Evolutionary conservation across 1,140 invertebrate species (phyloP), one percentile per base, ranked within the genome.

Genomic region (Drosophila cardini): DNA sequence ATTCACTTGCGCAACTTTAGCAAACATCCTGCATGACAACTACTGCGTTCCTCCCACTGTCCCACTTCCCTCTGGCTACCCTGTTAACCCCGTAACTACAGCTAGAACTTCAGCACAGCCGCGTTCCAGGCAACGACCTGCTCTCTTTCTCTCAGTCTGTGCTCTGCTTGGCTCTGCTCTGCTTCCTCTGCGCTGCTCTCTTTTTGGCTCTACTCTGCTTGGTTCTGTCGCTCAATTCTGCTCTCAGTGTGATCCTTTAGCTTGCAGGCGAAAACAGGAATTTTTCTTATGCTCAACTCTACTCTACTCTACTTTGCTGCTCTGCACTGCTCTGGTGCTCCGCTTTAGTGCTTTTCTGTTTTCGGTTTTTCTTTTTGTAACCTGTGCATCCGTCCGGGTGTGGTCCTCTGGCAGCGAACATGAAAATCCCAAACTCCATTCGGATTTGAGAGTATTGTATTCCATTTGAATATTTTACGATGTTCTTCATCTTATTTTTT

Each of bases 221-320:
- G 4, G 21, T 26, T 2, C 21, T 26, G 30, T 21, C n/a, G 13
- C 26, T 64, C 11, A 30, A 26, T 5, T 26, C 13, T 63, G 48
- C 71, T 69, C 72, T 74, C 56, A 15, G 43, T 63, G 40, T 72
- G 73, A 76, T 76, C 73, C 73, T 76, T 76, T 76, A 26, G 42
- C 52, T 11, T 58, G 52, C 73, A 76, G 34, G 55, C 45, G 16
- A 57, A 72, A 76, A 76, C 73, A 65, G 73, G 73, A 76, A 76
- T 64, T 64, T 76, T 72, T 72, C 60, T 55, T 70, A 57, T 55
- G 15, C 52, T 52, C 56, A 46, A 45, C 70, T 53, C 36, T 26
- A 45, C 64, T 56, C 32, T 21, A 10, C 42, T 30, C 26, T 53
- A 38, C 34, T 38, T 34, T 38, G 32, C 34, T 36, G 40, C 32